Base-by-base conservation (phyloP, 2,113 vertebrate genomes). In the Albula glossodonta region DNA sequence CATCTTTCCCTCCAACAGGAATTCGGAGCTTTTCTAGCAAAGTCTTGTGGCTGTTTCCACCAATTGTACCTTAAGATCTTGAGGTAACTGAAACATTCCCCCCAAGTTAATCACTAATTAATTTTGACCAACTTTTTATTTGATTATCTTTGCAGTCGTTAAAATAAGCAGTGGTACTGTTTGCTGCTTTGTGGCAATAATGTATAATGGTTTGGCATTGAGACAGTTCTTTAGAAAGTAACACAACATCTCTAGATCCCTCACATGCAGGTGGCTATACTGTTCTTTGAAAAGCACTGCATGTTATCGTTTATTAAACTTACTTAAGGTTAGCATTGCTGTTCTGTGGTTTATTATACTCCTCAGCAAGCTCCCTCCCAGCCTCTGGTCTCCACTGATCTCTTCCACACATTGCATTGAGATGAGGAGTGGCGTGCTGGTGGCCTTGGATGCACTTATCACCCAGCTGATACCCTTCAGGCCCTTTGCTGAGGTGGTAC, bases 41-140 rank as follows among this genome's bases (percentile, higher is more conserved):
- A 96, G 82, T 95, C 89, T 3, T 98, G 96, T 83, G 85, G 83
- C 88, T 84, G 78, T 52, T 93, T 98, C 86, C 96, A 99, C 90
- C 95, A 95, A 52, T 93, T 98, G 56, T 98, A 97, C 92, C 97
- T 99, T 88, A 96, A 97, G 91, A 92, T 98, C 83, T 77, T 97
- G 89, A 97, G 97, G 98, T 99, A 94, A 89, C 31, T 60, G 41
- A 15, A 79, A 19, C 22, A 57, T 80, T 31, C 11, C 70, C 22
- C 9, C 3, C n/a, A 31, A n/a, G 49, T 1, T 53, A 81, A 19
- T 51, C 15, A 81, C 8, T 31, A 31, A 5, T 74, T 12, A 9
- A 8, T 31, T n/a, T 74, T n/a, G n/a, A 74, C 10, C 8, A 5
- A 31, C 9, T 74, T 5, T 7, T 25, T n/a, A 8, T 19, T 11